Conservation (phyloP, 2,797 vertebrate species). For the Sebastes trivittatus region DNA sequence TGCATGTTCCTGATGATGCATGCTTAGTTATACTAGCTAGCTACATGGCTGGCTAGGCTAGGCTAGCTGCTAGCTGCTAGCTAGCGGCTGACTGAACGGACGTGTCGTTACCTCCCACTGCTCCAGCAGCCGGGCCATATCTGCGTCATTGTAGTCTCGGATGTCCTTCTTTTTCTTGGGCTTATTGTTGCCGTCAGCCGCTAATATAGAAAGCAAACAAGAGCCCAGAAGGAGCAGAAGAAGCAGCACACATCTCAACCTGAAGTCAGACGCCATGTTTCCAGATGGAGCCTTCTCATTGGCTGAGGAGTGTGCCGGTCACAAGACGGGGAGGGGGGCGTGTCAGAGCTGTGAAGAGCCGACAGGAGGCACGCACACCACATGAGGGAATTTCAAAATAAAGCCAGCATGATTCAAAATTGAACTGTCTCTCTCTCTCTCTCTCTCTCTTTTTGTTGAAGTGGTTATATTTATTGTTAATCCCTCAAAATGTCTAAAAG, state of each 20-base stretch:
- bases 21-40: neutral
- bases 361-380: neutral
- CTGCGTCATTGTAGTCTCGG: constrained; percentile 95
- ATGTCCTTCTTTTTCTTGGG: constrained; percentile 92
- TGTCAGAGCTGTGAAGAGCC: neutral
- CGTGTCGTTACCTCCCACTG: constrained; percentile 91
- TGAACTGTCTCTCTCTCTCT: neutral
- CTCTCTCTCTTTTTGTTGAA: neutral
- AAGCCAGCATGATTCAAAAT: neutral
- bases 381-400: constrained; percentile 46
- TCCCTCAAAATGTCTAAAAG: neutral
- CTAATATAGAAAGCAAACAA: constrained; percentile 36
- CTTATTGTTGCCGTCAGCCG: constrained; percentile 57
- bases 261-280: constrained; percentile 80
- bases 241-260: constrained; percentile 37
- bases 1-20: neutral
- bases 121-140: constrained; percentile 96
- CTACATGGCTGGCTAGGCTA: neutral
- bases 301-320: constrained; percentile 51
- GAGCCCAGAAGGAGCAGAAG: constrained; percentile 70
- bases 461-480: neutral
- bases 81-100: neutral
- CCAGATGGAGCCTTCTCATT: constrained; percentile 74
- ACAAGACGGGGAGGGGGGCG: constrained; percentile 36
- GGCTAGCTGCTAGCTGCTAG: neutral